Conservation (phyloP, 2,113 vertebrate species). For the Siniperca knerii region DNA sequence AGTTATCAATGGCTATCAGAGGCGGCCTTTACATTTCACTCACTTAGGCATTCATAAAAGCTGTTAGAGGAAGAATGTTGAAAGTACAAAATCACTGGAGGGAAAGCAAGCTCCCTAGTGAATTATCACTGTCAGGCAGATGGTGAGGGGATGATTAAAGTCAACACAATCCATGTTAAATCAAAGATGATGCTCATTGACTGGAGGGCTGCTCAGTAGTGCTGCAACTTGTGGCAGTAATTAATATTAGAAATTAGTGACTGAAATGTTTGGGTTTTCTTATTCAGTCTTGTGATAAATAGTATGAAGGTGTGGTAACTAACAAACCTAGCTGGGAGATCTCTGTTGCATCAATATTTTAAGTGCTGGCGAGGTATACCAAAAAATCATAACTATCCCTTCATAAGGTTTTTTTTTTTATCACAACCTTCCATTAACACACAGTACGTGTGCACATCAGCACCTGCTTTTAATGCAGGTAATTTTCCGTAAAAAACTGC, state of each 20-base stretch:
- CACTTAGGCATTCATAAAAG: constrained; percentile 5
- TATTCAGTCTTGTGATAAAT: not conserved
- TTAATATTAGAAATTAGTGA: not conserved
- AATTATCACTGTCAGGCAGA: constrained; percentile 35
- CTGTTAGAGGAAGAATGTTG: not conserved
- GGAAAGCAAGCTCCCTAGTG: not conserved
- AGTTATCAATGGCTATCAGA: constrained; percentile 1
- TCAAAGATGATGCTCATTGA: constrained; percentile 4
- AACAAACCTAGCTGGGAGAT: not conserved
- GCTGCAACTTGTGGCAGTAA: not conserved
- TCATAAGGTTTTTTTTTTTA: not conserved
- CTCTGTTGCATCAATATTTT: not conserved
- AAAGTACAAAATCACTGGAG: not conserved
- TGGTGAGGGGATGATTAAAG: constrained; percentile 25
- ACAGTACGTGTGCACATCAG: not conserved
- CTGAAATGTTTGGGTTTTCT: not conserved
- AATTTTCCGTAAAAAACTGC: constrained; percentile 15
- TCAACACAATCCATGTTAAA: constrained; percentile 18
- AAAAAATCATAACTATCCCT: not conserved
- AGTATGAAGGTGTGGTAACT: not conserved
- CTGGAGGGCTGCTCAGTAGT: constrained; percentile 8
- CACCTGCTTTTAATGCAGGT: not conserved
- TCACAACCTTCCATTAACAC: not conserved
- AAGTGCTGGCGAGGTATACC: not conserved
- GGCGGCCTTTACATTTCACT: constrained; percentile 7